Evolutionary conservation across 2,113 vertebrate species (phyloP).

Genomic region (Chinchilla lanigera): DNA sequence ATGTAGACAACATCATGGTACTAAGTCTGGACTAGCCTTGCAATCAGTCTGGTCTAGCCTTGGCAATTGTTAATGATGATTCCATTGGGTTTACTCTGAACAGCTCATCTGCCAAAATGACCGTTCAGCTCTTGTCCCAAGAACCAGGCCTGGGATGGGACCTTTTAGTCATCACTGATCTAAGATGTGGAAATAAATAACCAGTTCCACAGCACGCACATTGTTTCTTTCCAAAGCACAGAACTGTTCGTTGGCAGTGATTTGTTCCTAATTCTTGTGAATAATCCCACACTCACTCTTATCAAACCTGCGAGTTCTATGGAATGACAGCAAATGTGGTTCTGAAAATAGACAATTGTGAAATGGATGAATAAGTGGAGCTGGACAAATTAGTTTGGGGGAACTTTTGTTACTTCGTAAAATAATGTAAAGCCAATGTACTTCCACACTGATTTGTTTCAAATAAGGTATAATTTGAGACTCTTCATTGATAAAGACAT

Average conservation of each 20-base stretch:
- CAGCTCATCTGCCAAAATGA: not conserved
- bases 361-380: not conserved
- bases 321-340: not conserved
- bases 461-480: conserved; percentile 16
- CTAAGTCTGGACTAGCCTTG: not conserved
- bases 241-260: not conserved
- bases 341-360: not conserved
- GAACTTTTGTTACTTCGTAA: not conserved
- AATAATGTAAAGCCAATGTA: not conserved
- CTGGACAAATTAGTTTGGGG: not conserved
- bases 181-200: not conserved
- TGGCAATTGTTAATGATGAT: not conserved
- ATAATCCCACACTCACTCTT: not conserved
- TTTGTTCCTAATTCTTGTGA: not conserved
- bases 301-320: not conserved
- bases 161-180: not conserved
- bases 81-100: not conserved
- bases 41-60: not conserved
- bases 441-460: conserved; percentile 4
- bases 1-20: not conserved
- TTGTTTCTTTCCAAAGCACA: not conserved
- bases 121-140: not conserved
- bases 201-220: not conserved
- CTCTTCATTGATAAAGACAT: not conserved
- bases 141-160: not conserved